phyloP scores from a whole-genome alignment of 2,113 vertebrate genomes.

The Accipiter cooperii region DNA sequence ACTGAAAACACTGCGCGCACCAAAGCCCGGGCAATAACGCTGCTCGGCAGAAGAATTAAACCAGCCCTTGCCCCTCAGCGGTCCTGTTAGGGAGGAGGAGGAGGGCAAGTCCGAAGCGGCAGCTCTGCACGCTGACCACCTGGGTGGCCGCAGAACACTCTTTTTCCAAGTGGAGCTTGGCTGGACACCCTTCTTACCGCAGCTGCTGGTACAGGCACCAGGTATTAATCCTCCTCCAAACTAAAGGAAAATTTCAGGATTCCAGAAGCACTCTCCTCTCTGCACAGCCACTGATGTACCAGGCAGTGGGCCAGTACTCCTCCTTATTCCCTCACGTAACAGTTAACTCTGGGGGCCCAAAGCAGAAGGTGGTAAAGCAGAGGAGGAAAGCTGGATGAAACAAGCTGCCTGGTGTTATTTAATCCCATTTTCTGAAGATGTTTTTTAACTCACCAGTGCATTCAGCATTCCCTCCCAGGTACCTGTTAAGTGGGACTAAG shows the following conservation, averaged over 20 bases:
- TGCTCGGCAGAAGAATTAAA: not conserved
- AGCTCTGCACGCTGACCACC: too few relatives aligned
- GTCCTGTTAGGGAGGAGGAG: not conserved
- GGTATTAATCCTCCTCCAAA: not conserved
- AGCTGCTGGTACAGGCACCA: not conserved
- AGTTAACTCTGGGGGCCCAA: not conserved
- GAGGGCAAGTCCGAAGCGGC: not conserved
- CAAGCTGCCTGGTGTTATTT: not conserved
- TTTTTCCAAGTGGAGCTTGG: not conserved
- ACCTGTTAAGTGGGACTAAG: not conserved
- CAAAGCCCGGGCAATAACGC: not conserved
- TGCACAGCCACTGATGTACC: rapidly evolving
- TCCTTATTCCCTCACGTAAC: rapidly evolving
- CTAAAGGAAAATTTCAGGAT: not conserved
- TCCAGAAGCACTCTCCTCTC: not conserved
- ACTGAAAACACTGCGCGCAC: rapidly evolving
- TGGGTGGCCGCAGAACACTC: not conserved
- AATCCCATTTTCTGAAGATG: not conserved
- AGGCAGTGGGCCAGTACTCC: not conserved
- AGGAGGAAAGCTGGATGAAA: not conserved
- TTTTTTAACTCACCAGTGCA: not conserved
- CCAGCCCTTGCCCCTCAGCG: too few relatives aligned
- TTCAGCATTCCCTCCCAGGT: not conserved
- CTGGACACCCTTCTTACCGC: not conserved
- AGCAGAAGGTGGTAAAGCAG: not conserved